Evolutionary conservation across 2,888 invertebrate genomes (phyloP), one percentile per base, ranked within the genome.

Genomic region (Rosalia funebris): DNA sequence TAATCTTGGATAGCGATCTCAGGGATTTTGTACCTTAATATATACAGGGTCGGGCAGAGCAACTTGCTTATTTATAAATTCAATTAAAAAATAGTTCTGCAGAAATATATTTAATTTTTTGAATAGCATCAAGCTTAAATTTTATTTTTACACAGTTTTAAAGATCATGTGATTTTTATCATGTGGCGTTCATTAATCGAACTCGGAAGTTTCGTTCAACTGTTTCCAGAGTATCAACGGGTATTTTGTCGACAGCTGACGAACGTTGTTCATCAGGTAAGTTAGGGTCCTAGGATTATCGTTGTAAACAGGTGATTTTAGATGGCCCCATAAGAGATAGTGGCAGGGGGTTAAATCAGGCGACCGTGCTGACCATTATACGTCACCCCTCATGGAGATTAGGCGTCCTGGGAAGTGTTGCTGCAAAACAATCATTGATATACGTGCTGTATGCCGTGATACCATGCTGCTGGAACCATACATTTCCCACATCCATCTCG

Each of bases 381-480:
- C 16, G 45, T 63, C 57, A 11, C 57, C 25, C 25, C 7, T 25
- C 25, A 3, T 5, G 25, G 25, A 25, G 25, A 25, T 25, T 3
- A 25, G 25, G 25, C 25, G 25, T 25, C 25, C 25, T 25, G 25
- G 25, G 7, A 25, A 25, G 25, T n/a, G n/a, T n/a, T 60, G 48
- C 45, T 48, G 5, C 55, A 55, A 46, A 46, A 45, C 19, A 46
- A 5, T 46, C 15, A 55, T 55, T 45, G 50, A 52, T 32, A 34
- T 17, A 31, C 45, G 34, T n/a, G 39, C 15, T 50, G 41, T 57
- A 16, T 17, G 25, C 20, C 44, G 58, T 53, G 52, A 52, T 44
- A 19, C 52, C 53, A 46, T 63, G 56, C 57, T 61, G 60, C 47
- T 60, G 60, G 34, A 63, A 52, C 63, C 57, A 58, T 20, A 58